Conservation (phyloP, 2,888 invertebrate species). For the Stenurella melanura region DNA sequence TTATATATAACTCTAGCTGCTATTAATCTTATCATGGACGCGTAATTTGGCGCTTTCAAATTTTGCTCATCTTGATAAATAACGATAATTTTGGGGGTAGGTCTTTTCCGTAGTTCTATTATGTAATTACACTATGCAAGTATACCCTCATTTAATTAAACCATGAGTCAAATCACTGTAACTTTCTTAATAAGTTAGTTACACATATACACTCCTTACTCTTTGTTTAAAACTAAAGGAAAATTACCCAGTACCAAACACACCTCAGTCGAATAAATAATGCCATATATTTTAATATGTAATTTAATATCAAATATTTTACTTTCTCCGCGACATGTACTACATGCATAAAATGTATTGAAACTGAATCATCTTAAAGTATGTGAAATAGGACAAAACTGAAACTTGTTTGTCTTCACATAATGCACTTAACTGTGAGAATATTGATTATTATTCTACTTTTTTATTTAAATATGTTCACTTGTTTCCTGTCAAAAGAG, state of each 20-base stretch:
- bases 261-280: background rate
- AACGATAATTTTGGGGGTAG: too few species aligned
- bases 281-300: constrained; percentile 14
- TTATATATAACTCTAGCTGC: too few species aligned
- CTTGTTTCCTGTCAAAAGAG: constrained; percentile 27
- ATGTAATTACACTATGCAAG: too few species aligned
- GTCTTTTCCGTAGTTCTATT: too few species aligned
- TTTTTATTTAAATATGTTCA: constrained; percentile 26
- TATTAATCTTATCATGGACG: too few species aligned
- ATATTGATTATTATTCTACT: constrained; percentile 35
- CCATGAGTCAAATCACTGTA: too few species aligned
- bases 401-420: constrained; percentile 31
- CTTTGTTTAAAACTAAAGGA: background rate
- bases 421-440: constrained; percentile 31
- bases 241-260: background rate
- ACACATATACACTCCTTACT: background rate
- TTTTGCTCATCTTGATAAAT: too few species aligned
- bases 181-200: background rate
- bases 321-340: constrained; percentile 26
- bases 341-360: constrained; percentile 14
- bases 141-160: too few species aligned
- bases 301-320: constrained; percentile 21
- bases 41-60: too few species aligned
- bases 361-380: constrained; percentile 21
- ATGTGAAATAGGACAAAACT: constrained; percentile 40